phyloP scores from a whole-genome alignment of 2,888 invertebrate genomes.

The Phasia obesa region DNA sequence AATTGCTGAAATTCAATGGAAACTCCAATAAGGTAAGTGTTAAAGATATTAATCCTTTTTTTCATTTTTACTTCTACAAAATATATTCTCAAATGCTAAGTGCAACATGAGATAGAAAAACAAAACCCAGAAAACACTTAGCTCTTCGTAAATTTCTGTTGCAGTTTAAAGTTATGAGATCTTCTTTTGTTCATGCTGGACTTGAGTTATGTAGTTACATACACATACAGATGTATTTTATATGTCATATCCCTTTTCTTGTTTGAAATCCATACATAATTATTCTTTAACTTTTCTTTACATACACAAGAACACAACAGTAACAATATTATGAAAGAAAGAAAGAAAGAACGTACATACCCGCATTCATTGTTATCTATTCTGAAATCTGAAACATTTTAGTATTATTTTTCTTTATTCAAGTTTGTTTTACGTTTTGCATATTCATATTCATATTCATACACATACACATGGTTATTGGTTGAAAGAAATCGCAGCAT shows the following conservation, averaged over 20 bases:
- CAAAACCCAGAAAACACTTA: neutral
- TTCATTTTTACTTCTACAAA: neutral
- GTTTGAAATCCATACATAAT: constrained; percentile 9
- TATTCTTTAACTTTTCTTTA: neutral
- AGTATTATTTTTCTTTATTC: constrained; percentile 1
- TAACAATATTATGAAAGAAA: constrained; percentile 23
- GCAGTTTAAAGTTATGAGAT: neutral
- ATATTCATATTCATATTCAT: constrained; percentile 1
- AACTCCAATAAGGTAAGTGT: constrained; percentile 89
- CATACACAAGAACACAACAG: neutral
- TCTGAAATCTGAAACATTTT: constrained; percentile 58
- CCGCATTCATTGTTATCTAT: constrained; percentile 59
- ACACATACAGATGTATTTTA: neutral
- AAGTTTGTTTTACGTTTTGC: neutral
- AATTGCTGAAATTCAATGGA: constrained; percentile 91
- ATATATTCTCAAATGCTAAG: neutral
- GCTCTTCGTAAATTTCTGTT: constrained; percentile 3
- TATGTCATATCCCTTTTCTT: neutral
- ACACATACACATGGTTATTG: neutral
- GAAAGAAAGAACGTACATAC: too few species aligned
- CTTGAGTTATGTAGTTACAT: neutral
- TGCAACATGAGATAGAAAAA: neutral
- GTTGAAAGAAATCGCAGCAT: neutral
- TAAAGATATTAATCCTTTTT: neutral
- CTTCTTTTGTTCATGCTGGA: neutral